Evolutionary conservation across 2,888 invertebrate species (phyloP), one percentile per base, ranked within the genome.

Genomic region (Flabesymbios commensalis): DNA sequence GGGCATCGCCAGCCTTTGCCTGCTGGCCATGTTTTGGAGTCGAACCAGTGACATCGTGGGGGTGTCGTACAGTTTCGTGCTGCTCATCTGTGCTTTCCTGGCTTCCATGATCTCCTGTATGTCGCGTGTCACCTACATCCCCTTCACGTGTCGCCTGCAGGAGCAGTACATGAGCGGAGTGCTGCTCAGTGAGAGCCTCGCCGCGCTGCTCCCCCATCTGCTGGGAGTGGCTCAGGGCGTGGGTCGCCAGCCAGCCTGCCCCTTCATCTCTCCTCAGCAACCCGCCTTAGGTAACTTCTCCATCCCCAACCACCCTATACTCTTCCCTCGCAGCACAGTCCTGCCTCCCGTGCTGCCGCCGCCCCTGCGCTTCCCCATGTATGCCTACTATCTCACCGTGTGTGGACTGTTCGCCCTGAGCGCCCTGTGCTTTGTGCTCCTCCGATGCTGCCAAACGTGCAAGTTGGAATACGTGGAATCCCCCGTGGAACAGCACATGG

Each of bases 221-320:
- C 26, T 66, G 42, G 59, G 53, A 1, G 26, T 63, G 7, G 68
- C 53, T 7, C 67, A 68, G 32, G 68, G 68, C 7, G 39, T 65
- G 26, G 56, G 57, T 17, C 42, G 39, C 7, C 29, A 22, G 10
- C 58, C 47, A 4, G 41, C 29, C 33, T 56, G 63, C 31, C 39
- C n/a, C 31, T 14, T 17, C 10, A 7, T 7, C 32, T 7, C 10
- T 5, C 10, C 24, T 19, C 10, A 53, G 22, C 53, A 31, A 17
- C n/a, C 22, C 49, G n/a, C n/a, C n/a, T n/a, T n/a, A n/a, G n/a
- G n/a, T n/a, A n/a, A n/a, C n/a, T n/a, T n/a, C n/a, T n/a, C n/a
- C n/a, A n/a, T n/a, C n/a, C n/a, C n/a, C n/a, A n/a, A n/a, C n/a
- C n/a, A n/a, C n/a, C n/a, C n/a, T n/a, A n/a, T n/a, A n/a, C n/a